phyloP scores from a whole-genome alignment of 1,140 invertebrate species.

The Euborellia annulipes region DNA sequence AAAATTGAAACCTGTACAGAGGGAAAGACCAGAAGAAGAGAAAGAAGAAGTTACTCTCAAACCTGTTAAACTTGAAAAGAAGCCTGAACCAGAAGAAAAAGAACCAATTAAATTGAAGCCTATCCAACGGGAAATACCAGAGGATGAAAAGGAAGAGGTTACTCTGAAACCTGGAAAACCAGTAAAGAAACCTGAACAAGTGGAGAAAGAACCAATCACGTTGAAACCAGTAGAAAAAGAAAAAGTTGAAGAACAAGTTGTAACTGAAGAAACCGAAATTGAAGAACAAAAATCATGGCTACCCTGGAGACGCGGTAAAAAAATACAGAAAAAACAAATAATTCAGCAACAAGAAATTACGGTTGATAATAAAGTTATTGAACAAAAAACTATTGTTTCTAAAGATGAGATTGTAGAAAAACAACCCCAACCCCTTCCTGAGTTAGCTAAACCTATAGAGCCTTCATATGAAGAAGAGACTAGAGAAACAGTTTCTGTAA shows the following conservation, averaged over 20 bases:
- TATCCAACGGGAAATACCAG: slow-evolving; percentile 15
- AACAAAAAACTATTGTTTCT: too few relatives aligned
- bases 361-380: too few relatives aligned
- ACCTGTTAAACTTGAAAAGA: slow-evolving; percentile 16
- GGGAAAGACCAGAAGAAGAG: slow-evolving; percentile 19
- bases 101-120: slow-evolving; percentile 15
- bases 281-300: slow-evolving; percentile 18
- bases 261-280: slow-evolving; percentile 24
- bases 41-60: slow-evolving; percentile 8
- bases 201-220: slow-evolving; percentile 24
- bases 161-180: slow-evolving; percentile 8
- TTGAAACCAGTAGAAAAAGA: slow-evolving; percentile 28
- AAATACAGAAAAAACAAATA: background rate
- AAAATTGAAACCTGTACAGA: slow-evolving; percentile 18
- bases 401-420: too few relatives aligned
- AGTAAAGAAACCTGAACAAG: slow-evolving; percentile 19
- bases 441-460: too few relatives aligned
- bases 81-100: slow-evolving; percentile 10
- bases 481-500: too few relatives aligned
- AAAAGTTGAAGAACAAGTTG: slow-evolving; percentile 11
- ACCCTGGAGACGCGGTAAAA: slow-evolving; percentile 7
- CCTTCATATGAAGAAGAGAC: too few relatives aligned
- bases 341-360: background rate
- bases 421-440: too few relatives aligned
- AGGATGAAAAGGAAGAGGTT: slow-evolving; percentile 16